Base-by-base conservation (phyloP, 2,888 invertebrate species). In the Apantesis nais region DNA sequence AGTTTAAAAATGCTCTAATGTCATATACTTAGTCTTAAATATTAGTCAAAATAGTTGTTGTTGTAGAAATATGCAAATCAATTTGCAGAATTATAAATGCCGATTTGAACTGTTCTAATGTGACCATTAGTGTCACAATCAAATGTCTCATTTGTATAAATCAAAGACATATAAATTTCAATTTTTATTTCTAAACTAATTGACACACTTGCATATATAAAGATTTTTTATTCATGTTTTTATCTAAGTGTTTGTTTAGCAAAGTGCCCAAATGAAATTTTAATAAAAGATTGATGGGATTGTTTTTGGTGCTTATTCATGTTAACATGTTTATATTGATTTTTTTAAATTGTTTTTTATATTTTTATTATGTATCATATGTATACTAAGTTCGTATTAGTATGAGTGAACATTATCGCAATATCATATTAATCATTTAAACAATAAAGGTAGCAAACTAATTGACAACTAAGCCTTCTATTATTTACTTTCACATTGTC, bases 271-370 rank as follows among this genome's bases (percentile, higher is more conserved):
- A n/a, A 44, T 58, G 66, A 66, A 60, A 63, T 70, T 58, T 68
- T 64, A 79, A 71, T 73, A 74, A 81, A 73, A 72, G 74, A 78
- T 74, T 81, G 60, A 70, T 67, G 62, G 60, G 69, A 67, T 58
- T 16, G 29, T 79, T 74, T 74, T 70, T 25, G 60, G 66, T 74
- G 73, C 29, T 41, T 67, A 41, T 22, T 62, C 39, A 68, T 62
- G 22, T 55, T 73, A 73, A 70, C n/a, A 44, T 0, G 19, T 67
- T 48, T 22, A 11, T 41, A 55, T 68, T 37, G 44, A 39, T 48
- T 48, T 52, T 0, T 16, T 41, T 64, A 12, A 25, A 2, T 44
- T 37, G 11, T 67, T 44, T 63, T n/a, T 11, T n/a, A 55, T 55
- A 14, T 11, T 11, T 12, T n/a, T 52, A 52, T n/a, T 52, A 52